Percentiles rank a stretch among this genome's conserved stretches.
Evolutionary conservation across 2,888 invertebrate species (phyloP).

Genomic region (Drosophila neotestacea): DNA sequence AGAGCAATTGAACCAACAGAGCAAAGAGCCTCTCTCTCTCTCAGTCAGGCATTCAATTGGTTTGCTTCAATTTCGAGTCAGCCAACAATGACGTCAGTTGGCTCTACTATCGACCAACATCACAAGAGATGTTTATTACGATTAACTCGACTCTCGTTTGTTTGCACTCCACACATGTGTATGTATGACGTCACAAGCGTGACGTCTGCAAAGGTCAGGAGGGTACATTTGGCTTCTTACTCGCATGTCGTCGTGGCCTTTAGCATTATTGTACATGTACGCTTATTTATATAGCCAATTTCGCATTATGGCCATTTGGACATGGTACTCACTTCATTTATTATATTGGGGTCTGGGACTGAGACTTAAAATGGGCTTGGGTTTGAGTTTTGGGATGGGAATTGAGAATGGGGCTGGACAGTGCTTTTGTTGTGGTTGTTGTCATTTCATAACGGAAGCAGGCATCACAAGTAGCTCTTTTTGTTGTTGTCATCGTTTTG

Average conservation of each 20-base stretch:
- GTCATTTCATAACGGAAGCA: slow-evolving; percentile 67
- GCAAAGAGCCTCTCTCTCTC: slow-evolving; percentile 44
- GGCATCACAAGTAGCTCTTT: slow-evolving; percentile 31
- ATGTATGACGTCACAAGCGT: slow-evolving; percentile 67
- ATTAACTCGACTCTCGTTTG: slow-evolving; percentile 34
- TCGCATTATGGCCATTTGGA: slow-evolving; percentile 47
- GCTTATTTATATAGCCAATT: slow-evolving; percentile 49
- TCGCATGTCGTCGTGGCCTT: slow-evolving; percentile 46
- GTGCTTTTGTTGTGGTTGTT: slow-evolving; percentile 17
- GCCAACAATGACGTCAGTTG: slow-evolving; percentile 51
- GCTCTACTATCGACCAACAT: slow-evolving; percentile 4
- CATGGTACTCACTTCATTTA: slow-evolving; percentile 41
- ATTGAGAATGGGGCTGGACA: slow-evolving; percentile 5
- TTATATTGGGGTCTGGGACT: slow-evolving; percentile 2
- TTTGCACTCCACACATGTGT: slow-evolving; percentile 42
- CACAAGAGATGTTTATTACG: slow-evolving; percentile 30
- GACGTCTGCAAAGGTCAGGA: slow-evolving; percentile 68
- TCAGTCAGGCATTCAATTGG: slow-evolving; percentile 10
- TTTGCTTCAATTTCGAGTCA: slow-evolving; percentile 43
- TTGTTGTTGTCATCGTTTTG: slow-evolving; percentile 10
- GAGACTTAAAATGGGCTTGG: not conserved
- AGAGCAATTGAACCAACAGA: slow-evolving; percentile 64
- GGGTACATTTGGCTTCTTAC: slow-evolving; percentile 8
- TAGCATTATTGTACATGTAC: slow-evolving; percentile 34
- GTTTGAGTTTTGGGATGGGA: not conserved